Percentiles rank a stretch among this genome's conserved stretches.
These are phyloP conservation scores for Neodon shergylaensis DNA, from an alignment of 2,113 vertebrate species.

Conservation along the genomic window DNA sequence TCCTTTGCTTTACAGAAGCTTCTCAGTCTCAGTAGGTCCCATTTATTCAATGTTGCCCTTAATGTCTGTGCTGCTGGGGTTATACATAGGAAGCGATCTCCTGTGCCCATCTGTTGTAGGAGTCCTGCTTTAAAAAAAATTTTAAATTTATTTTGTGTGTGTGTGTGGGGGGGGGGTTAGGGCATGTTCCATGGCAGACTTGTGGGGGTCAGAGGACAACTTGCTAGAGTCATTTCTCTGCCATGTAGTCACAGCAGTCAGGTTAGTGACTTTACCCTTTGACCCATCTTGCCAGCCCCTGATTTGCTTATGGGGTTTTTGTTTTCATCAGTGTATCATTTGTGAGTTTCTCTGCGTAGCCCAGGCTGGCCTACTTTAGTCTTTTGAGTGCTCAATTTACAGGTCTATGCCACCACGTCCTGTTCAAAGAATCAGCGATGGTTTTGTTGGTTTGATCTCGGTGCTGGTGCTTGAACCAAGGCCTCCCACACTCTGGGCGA, in stretches of 20 bases:
- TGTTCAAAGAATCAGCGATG: background rate
- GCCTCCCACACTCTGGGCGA: background rate
- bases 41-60: too few relatives aligned
- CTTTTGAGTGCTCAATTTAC: background rate
- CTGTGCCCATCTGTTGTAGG: too few relatives aligned
- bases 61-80: too few relatives aligned
- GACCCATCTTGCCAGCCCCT: background rate
- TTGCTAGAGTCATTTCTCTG: background rate
- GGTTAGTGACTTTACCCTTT: background rate
- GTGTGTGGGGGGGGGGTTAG: background rate
- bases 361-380: background rate
- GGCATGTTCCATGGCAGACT: background rate
- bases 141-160: too few relatives aligned
- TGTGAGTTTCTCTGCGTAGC: background rate
- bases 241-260: background rate
- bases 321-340: background rate
- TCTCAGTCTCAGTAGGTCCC: too few relatives aligned
- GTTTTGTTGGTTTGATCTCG: background rate
- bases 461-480: background rate
- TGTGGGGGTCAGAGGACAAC: background rate
- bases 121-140: too few relatives aligned
- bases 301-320: background rate
- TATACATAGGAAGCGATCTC: too few relatives aligned
- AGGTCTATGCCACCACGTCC: background rate
- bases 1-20: too few relatives aligned